Conservation (phyloP, 2,113 vertebrate genomes). For the Plecotus auritus region DNA sequence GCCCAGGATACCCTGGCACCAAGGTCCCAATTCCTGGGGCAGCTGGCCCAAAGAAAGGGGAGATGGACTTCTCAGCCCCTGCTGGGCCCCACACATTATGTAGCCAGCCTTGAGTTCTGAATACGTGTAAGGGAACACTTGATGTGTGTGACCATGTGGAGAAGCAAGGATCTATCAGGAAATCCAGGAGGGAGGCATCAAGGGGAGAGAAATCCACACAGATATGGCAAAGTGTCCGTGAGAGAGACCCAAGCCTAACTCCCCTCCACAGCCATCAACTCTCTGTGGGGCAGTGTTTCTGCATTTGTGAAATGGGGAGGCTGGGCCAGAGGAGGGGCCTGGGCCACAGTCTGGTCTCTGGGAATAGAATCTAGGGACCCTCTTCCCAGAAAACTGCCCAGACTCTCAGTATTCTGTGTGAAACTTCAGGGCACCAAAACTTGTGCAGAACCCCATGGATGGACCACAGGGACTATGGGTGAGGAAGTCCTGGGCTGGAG, state of each 20-base stretch:
- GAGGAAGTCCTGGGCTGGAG: not conserved
- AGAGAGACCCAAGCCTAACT: not conserved
- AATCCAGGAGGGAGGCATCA: not conserved
- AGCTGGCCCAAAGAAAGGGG: not conserved
- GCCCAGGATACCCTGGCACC: not conserved
- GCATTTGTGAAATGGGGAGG: not conserved
- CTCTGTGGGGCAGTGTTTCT: not conserved
- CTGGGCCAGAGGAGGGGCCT: not conserved
- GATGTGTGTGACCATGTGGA: not conserved
- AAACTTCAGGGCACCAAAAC: not conserved
- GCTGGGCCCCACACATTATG: not conserved
- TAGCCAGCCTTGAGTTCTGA: not conserved
- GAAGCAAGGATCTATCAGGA: not conserved
- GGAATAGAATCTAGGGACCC: not conserved
- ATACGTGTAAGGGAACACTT: not conserved
- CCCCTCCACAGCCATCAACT: not conserved
- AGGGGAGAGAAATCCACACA: not conserved
- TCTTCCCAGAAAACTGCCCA: not conserved
- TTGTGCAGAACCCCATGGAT: not conserved
- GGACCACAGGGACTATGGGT: not conserved
- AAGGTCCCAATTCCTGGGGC: not conserved
- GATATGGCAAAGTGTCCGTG: too few relatives aligned
- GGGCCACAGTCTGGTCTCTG: not conserved
- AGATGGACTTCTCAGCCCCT: not conserved
- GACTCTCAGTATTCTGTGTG: not conserved